Conservation (phyloP, 2,797 vertebrate genomes). For the Esox lucius region DNA sequence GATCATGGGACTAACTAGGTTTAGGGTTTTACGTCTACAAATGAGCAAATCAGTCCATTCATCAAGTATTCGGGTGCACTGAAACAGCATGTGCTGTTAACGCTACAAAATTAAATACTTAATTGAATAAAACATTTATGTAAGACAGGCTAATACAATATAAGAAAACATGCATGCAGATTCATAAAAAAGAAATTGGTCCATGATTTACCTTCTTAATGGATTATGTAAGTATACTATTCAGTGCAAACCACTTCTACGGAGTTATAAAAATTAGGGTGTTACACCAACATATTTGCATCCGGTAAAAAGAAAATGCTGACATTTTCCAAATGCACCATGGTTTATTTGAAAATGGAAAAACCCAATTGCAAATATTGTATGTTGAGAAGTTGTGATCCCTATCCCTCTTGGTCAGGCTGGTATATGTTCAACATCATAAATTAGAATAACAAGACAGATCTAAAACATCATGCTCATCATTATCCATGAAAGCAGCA, state of each 20-base stretch:
- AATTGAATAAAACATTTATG: constrained; percentile 33
- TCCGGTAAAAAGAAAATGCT: background rate
- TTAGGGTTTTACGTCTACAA: background rate
- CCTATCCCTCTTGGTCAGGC: background rate
- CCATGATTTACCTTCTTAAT: constrained; percentile 19
- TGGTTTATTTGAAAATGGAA: background rate
- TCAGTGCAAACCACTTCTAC: constrained; percentile 13
- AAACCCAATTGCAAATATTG: background rate
- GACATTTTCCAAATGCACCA: background rate
- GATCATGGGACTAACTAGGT: background rate
- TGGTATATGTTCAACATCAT: background rate
- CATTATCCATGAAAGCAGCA: constrained; percentile 1
- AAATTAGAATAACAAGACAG: background rate
- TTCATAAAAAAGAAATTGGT: constrained; percentile 21
- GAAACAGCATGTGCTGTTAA: constrained; percentile 27
- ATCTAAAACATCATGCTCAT: background rate
- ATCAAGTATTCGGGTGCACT: constrained; percentile 1
- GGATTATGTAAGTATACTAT: constrained; percentile 24
- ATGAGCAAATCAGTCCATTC: background rate
- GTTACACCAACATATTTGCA: background rate
- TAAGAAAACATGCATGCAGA: constrained; percentile 29
- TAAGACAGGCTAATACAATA: constrained; percentile 35
- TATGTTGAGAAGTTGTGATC: background rate
- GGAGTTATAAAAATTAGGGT: background rate
- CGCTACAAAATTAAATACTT: constrained; percentile 28